These are phyloP conservation scores for Sympetrum striolatum DNA, from an alignment of 2,888 invertebrate species.

Conservation along the genomic window DNA sequence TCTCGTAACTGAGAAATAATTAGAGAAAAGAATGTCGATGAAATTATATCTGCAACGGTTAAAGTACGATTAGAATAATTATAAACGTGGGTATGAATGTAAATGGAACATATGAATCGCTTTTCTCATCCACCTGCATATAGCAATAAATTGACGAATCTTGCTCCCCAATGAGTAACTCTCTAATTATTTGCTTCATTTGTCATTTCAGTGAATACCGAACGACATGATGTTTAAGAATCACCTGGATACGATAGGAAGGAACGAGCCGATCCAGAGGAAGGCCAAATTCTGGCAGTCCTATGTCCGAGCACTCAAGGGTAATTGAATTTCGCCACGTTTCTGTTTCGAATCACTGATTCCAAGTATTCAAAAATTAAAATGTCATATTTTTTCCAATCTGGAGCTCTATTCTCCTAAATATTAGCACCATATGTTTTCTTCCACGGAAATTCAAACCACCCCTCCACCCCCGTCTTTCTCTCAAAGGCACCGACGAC, in stretches of 20 bases:
- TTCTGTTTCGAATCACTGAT: not conserved
- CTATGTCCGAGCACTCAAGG: constrained; percentile 90
- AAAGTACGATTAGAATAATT: too few relatives aligned
- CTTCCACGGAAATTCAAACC: not conserved
- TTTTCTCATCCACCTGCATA: too few relatives aligned
- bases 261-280: constrained; percentile 89
- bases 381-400: not conserved
- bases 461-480: not conserved
- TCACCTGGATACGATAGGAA: constrained; percentile 93
- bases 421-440: too few relatives aligned
- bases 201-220: not conserved
- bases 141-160: too few relatives aligned
- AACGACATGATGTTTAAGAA: constrained; percentile 75
- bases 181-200: not conserved
- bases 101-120: too few relatives aligned
- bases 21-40: too few relatives aligned
- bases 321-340: constrained; percentile 60
- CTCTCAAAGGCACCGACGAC: constrained; percentile 80
- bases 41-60: too few relatives aligned
- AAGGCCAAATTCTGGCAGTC: constrained; percentile 95
- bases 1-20: too few relatives aligned
- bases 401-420: not conserved
- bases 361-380: not conserved
- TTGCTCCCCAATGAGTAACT: too few relatives aligned
- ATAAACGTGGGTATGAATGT: too few relatives aligned